A percentile compares a stretch with the other conserved stretches of the same genome.
Conservation (phyloP, 2,888 invertebrate species). For the Podotricha telesiphe region DNA sequence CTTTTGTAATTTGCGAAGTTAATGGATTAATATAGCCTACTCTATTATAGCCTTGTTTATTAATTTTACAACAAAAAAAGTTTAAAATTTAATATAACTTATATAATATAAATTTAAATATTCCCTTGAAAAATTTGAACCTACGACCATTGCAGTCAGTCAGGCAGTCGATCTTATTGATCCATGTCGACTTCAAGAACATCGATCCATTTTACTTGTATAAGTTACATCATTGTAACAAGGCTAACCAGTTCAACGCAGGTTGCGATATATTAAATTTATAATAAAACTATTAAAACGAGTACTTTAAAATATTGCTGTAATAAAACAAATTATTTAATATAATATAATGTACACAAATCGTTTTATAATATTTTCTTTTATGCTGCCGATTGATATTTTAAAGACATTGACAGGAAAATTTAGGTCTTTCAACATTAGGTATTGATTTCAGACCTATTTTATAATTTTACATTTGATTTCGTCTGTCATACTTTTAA, state of each 20-base stretch:
- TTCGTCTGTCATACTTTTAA: too few relatives aligned
- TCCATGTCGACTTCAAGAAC: conserved; percentile 36
- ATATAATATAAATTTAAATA: not conserved
- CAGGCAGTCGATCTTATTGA: not conserved
- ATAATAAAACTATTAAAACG: conserved; percentile 1
- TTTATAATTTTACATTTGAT: too few relatives aligned
- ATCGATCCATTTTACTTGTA: conserved; percentile 37
- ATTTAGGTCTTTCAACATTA: too few relatives aligned
- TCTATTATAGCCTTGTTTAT: not conserved
- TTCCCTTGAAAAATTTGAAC: not conserved
- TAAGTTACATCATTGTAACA: conserved; percentile 38
- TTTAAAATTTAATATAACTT: too few relatives aligned
- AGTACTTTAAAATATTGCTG: not conserved
- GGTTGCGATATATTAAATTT: conserved; percentile 25
- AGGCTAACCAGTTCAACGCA: conserved; percentile 39
- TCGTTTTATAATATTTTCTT: too few relatives aligned
- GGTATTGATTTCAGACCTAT: too few relatives aligned
- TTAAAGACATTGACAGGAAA: too few relatives aligned
- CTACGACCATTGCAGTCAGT: not conserved
- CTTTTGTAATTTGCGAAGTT: not conserved
- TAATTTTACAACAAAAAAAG: too few relatives aligned
- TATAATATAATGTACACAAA: too few relatives aligned
- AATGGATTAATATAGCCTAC: not conserved
- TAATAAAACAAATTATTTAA: too few relatives aligned
- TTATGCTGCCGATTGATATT: too few relatives aligned